Conservation (phyloP, 2,113 vertebrate species). For the Rhinolophus sinicus region DNA sequence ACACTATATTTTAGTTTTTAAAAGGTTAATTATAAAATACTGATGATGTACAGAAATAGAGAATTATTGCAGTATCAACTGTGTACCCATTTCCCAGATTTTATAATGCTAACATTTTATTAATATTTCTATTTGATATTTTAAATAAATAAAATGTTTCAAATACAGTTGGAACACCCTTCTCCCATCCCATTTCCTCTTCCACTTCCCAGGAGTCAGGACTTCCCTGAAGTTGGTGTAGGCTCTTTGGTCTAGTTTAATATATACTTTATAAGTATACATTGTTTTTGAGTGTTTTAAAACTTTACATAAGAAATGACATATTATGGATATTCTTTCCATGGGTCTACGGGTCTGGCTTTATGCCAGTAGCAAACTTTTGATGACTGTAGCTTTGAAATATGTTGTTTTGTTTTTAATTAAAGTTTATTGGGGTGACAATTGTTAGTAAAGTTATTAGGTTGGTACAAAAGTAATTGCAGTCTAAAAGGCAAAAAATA, state of each 20-base stretch:
- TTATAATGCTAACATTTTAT: neutral
- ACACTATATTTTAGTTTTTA: slow-evolving; percentile 25
- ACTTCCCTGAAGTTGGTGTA: neutral
- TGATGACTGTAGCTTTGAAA: neutral
- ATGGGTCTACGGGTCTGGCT: neutral
- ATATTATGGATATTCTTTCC: neutral
- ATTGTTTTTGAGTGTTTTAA: neutral
- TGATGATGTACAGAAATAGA: neutral
- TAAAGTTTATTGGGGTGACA: too few species aligned
- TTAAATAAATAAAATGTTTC: slow-evolving; percentile 10
- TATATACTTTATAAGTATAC: neutral
- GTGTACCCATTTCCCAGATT: neutral
- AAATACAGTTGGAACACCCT: neutral
- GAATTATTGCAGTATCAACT: neutral
- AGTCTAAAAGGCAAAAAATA: too few species aligned
- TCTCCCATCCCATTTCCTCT: neutral
- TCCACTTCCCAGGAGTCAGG: neutral
- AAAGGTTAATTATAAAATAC: neutral
- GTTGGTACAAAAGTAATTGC: too few species aligned
- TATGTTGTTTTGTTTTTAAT: neutral
- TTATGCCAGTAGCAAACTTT: neutral
- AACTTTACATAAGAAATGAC: neutral
- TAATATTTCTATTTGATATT: neutral
- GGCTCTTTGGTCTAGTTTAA: neutral
- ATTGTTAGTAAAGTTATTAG: too few species aligned